phyloP scores from a whole-genome alignment of 2,113 vertebrate species.

The Chlamydotis undulata region DNA sequence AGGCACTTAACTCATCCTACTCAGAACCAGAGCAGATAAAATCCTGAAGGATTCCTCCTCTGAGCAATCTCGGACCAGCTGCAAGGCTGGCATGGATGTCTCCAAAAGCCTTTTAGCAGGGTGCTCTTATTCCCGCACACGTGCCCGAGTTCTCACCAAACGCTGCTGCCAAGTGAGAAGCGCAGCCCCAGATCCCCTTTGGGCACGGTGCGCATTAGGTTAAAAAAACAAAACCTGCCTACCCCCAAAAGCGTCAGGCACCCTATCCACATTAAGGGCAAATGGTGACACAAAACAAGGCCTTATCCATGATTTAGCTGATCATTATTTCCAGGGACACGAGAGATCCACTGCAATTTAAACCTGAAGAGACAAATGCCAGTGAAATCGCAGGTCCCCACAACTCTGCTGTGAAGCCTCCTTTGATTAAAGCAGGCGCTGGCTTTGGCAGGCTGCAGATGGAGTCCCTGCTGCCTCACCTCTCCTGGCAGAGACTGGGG shows the following conservation, averaged over 20 bases:
- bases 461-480: background rate
- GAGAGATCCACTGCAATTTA: background rate
- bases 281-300: background rate
- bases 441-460: background rate
- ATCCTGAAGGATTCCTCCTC: background rate
- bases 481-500: background rate
- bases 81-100: background rate
- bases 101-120: background rate
- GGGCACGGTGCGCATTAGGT: accelerated
- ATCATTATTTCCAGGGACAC: background rate
- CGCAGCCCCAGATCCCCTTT: background rate
- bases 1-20: background rate
- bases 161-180: background rate
- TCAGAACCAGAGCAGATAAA: background rate
- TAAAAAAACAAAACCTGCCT: background rate
- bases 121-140: accelerated
- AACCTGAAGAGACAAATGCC: background rate
- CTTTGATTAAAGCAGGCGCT: background rate
- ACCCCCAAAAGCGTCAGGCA: background rate
- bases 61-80: background rate
- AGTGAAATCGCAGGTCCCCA: background rate
- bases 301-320: background rate
- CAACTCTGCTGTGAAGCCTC: background rate
- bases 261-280: background rate
- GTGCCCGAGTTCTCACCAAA: background rate